Base-by-base conservation (phyloP, 2,888 invertebrate genomes). In the Nomada fabriciana region DNA sequence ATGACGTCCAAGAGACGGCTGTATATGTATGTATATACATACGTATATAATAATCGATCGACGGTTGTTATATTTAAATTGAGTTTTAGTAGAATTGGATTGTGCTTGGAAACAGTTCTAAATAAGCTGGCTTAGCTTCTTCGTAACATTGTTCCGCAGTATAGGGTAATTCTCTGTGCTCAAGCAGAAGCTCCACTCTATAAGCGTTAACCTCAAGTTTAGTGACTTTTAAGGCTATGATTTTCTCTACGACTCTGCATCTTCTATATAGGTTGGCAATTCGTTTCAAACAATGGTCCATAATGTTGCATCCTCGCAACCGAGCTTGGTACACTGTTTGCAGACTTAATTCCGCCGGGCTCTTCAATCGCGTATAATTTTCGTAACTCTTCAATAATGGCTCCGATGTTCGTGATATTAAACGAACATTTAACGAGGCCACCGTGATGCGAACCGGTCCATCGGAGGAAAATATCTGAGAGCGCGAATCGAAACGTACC, bases 341-440 rank as follows among this genome's bases (percentile, higher is more conserved):
- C 47, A 11, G 47, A 15, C 47, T 47, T 47, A 11, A 47, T 47
- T 47, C 15, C 15, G 11, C 47, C 13, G 47, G 47, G 15, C 15
- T 47, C 15, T 47, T 47, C 15, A 13, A 47, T 47, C 15, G 47
- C 47, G 47, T 47, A 47, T 47, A 15, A 11, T 47, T 47, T 47
- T 47, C 47, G 47, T 60, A 7, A 29, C 25, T 59, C 18, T 29
- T 9, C 47, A 47, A 15, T 47, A 47, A 47, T 47, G 47, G 47
- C 47, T 3, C 47, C 53, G n/a, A 7, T n/a, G 23, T 4, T 25
- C n/a, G 29, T 29, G 52, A 72, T 69, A 63, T 72, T 77, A 68
- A 73, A 47, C 47, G 42, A 52, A 18, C 50, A 42, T n/a, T 50
- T 50, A 70, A 59, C 20, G 53, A 70, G 42, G 29, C 11, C 25